Evolutionary conservation across 2,797 vertebrate species (phyloP).

Genomic region (Acanthiza pusilla): DNA sequence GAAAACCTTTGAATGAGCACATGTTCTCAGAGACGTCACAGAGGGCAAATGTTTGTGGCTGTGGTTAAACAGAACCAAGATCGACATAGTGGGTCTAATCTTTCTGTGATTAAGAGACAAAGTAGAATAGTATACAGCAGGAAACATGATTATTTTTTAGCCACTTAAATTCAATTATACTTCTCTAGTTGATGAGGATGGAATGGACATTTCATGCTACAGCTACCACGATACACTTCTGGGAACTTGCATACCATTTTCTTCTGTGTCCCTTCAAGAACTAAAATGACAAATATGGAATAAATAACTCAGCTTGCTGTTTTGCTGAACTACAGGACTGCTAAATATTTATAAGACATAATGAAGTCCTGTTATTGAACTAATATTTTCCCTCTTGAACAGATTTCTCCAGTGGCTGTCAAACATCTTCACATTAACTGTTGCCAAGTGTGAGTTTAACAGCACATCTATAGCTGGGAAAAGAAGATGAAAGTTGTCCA

Average conservation of each 20-base stretch:
- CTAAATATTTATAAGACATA: slow-evolving; percentile 33
- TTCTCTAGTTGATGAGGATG: background rate
- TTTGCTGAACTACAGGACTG: slow-evolving; percentile 21
- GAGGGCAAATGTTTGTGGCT: background rate
- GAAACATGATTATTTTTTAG: background rate
- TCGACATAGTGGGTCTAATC: background rate
- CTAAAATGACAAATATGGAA: slow-evolving; percentile 27
- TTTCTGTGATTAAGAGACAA: background rate
- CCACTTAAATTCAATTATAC: background rate
- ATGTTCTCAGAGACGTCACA: background rate
- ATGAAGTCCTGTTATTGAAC: slow-evolving; percentile 18
- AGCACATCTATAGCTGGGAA: slow-evolving; percentile 29
- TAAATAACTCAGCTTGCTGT: slow-evolving; percentile 32
- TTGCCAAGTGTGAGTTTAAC: slow-evolving; percentile 32
- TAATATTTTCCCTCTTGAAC: slow-evolving; percentile 32
- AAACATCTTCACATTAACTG: slow-evolving; percentile 45
- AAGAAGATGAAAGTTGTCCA: slow-evolving; percentile 27
- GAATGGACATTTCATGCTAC: background rate
- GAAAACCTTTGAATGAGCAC: background rate
- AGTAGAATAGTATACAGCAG: background rate
- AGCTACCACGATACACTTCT: background rate
- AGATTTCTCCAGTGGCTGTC: slow-evolving; percentile 41
- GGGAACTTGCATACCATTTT: background rate
- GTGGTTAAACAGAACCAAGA: background rate
- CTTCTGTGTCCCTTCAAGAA: background rate